Percentiles rank a stretch among this genome's conserved stretches.
phyloP scores from a whole-genome alignment of 1,140 invertebrate genomes.

The Heliothis virescens region DNA sequence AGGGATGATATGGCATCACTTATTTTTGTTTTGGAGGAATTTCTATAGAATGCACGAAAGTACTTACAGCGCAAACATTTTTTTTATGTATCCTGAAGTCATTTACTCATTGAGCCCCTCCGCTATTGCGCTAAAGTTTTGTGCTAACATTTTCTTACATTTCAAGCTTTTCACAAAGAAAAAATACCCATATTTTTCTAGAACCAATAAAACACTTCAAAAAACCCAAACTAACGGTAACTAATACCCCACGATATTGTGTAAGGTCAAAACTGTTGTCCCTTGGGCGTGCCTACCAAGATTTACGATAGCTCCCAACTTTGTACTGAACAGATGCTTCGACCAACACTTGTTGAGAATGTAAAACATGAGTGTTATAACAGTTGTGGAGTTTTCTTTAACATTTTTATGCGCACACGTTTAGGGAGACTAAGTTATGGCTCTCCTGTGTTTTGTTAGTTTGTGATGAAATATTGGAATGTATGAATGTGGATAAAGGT shows the following conservation, averaged over 20 bases:
- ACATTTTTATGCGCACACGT: slow-evolving; percentile 33
- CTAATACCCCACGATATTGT: slow-evolving; percentile 38
- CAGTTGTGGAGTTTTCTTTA: slow-evolving; percentile 27
- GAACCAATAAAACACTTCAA: background rate
- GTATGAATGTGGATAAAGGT: background rate
- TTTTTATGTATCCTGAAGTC: no score
- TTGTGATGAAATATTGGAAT: background rate
- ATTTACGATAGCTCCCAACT: slow-evolving; percentile 38
- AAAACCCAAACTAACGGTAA: slow-evolving; percentile 21
- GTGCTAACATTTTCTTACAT: no score
- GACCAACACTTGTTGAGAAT: slow-evolving; percentile 47
- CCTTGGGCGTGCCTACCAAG: slow-evolving; percentile 40
- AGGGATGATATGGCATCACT: no score
- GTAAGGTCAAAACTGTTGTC: slow-evolving; percentile 45
- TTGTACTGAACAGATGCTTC: slow-evolving; percentile 34
- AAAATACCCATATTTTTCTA: background rate
- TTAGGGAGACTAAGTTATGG: slow-evolving; percentile 33
- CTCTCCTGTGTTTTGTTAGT: slow-evolving; percentile 21
- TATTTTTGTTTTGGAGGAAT: no score
- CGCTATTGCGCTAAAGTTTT: no score
- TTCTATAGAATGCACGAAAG: no score
- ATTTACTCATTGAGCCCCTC: no score
- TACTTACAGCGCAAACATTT: no score
- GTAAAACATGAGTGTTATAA: slow-evolving; percentile 49
- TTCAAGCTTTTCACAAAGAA: no score